Evolutionary conservation across 2,888 invertebrate species (phyloP), one percentile per base, ranked within the genome.

Genomic region (Steinernema scapterisci): DNA sequence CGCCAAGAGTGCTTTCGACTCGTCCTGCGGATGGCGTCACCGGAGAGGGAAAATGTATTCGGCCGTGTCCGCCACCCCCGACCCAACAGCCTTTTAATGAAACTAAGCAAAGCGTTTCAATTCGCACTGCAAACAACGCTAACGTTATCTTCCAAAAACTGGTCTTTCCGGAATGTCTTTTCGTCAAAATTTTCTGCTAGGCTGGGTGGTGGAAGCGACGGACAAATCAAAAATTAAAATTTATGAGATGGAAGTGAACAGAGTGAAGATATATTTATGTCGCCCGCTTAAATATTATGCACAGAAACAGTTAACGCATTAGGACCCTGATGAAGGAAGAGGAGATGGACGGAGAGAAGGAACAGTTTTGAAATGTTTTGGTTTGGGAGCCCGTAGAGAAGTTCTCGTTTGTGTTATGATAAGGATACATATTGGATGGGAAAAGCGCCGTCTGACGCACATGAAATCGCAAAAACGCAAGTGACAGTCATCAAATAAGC

Each of bases 331-430:
- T 5, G 1, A 31, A 7, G 11, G 19, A 63, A 11, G 31, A 31
- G 31, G 7, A 54, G 54, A 54, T 11, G 48, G 48, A n/a, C 48
- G 48, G 38, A 38, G 38, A 38, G 9, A 13, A 48, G n/a, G 48
- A 48, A n/a, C 16, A 63, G 27, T 7, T 63, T 63, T 63, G 7
- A 48, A 19, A n/a, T n/a, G 48, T 5, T 48, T n/a, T 16, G 48
- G 48, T n/a, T 16, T 48, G 48, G n/a, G 6, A 31, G 63, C 63
- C 63, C 63, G 63, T 63, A 63, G 63, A 63, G 54, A 63, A 63
- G 3, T 63, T 63, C 9, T 63, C 27, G 31, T 63, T 25, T 31
- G 38, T 38, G 38, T 38, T 38, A 25, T 63, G 63, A 63, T 63
- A 63, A 31, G 63, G 23, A 25, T 3, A 63, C 63, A 11, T 63